Conservation (phyloP, 2,113 vertebrate genomes). For the Charadrius vociferus region DNA sequence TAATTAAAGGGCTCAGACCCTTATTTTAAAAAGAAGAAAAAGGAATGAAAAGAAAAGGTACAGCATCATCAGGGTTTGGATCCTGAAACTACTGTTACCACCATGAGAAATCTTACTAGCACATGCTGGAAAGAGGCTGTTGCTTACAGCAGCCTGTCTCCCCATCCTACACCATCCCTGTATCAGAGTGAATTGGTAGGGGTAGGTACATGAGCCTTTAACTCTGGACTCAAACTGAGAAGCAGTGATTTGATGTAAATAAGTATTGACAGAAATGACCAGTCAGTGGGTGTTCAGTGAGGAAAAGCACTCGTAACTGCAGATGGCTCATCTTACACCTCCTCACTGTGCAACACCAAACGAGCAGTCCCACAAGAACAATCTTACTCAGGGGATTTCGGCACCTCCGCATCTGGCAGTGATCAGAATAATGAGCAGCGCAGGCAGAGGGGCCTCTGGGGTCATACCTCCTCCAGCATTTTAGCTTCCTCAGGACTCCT, state of each 20-base stretch:
- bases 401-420: fast-evolving
- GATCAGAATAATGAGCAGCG: not conserved
- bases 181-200: too few relatives aligned
- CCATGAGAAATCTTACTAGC: not conserved
- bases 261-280: not conserved
- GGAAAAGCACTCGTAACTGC: not conserved
- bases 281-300: not conserved
- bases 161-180: not conserved
- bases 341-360: not conserved
- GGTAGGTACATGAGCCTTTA: not conserved
- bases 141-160: not conserved
- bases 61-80: not conserved
- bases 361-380: not conserved
- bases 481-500: not conserved
- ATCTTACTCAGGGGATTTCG: fast-evolving
- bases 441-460: not conserved
- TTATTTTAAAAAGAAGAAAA: not conserved
- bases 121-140: not conserved
- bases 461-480: not conserved
- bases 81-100: not conserved
- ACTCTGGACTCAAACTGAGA: not conserved
- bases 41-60: not conserved
- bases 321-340: not conserved
- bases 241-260: not conserved
- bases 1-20: not conserved